A percentile compares a stretch with the other conserved stretches of the same genome.
Evolutionary conservation across 2,797 vertebrate species (phyloP).

Genomic region (Sebastes aleutianus): DNA sequence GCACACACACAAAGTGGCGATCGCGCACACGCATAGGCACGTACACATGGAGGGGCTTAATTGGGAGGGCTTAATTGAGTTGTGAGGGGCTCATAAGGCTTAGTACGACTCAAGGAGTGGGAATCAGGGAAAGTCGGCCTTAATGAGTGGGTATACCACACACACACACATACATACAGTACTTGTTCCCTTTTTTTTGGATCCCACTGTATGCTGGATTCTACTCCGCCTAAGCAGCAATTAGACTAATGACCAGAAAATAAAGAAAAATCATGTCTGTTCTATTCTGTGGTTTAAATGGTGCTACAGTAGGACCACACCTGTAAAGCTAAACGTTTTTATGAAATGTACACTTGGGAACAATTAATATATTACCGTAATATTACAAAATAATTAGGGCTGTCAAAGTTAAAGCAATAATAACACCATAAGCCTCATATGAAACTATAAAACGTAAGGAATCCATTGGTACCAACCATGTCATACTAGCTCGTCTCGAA

Average conservation of each 20-base stretch:
- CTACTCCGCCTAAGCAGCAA: constrained; percentile 58
- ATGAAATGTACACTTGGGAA: neutral
- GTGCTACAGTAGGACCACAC: neutral
- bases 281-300: constrained; percentile 19
- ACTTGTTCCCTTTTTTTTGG: constrained; percentile 42
- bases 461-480: too few species aligned
- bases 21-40: constrained; percentile 30
- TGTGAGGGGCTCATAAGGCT: constrained; percentile 80
- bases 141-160: constrained; percentile 72
- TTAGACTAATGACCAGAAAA: constrained; percentile 74
- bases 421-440: too few species aligned
- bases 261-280: constrained; percentile 41
- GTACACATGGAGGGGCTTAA: constrained; percentile 68
- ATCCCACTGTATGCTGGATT: constrained; percentile 47
- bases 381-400: neutral
- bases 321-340: neutral
- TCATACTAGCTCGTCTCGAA: too few species aligned
- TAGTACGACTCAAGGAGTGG: constrained; percentile 74
- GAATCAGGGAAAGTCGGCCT: constrained; percentile 74
- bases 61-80: constrained; percentile 81
- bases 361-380: neutral
- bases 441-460: too few species aligned
- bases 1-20: constrained; percentile 1
- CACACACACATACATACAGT: neutral
- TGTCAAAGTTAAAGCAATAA: too few species aligned